A percentile compares a stretch with the other conserved stretches of the same genome.
Conservation (phyloP, 2,797 vertebrate genomes). For the Triplophysa yarkandensis region DNA sequence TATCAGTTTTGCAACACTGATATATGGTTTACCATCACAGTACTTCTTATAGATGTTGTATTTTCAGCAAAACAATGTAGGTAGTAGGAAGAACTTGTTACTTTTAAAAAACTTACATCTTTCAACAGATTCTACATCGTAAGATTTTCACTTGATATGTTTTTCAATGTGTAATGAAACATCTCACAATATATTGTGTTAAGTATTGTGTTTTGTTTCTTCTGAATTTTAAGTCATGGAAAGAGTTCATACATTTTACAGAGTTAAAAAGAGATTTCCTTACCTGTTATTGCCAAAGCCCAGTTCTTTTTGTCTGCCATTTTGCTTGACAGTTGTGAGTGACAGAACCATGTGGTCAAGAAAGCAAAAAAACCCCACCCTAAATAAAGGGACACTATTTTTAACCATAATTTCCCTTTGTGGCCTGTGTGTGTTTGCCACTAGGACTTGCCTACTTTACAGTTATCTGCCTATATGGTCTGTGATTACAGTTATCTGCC, state of each 20-base stretch:
- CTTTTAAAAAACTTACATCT: not conserved
- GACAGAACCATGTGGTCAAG: conserved; percentile 74
- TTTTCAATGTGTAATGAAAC: not conserved
- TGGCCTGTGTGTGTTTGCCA: not conserved
- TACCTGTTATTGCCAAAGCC: conserved; percentile 73
- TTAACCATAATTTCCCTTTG: conserved; percentile 39
- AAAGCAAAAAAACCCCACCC: conserved; percentile 36
- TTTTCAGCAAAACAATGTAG: too few species aligned
- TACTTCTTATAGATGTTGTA: not conserved
- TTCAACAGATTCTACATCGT: not conserved
- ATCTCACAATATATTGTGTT: not conserved
- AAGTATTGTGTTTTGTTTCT: not conserved
- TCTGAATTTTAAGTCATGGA: not conserved
- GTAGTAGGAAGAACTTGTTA: too few species aligned
- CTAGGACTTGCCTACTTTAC: not conserved
- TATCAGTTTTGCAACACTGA: not conserved
- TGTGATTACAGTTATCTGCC: too few species aligned
- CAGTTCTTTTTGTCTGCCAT: conserved; percentile 74
- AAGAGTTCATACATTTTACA: not conserved
- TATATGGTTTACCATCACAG: not conserved
- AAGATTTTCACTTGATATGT: not conserved
- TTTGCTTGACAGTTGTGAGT: conserved; percentile 75
- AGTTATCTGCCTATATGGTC: too few species aligned
- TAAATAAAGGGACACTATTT: conserved; percentile 69
- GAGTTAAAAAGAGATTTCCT: conserved; percentile 60